Conservation (phyloP, 1,140 invertebrate genomes). For the Formica selysi region DNA sequence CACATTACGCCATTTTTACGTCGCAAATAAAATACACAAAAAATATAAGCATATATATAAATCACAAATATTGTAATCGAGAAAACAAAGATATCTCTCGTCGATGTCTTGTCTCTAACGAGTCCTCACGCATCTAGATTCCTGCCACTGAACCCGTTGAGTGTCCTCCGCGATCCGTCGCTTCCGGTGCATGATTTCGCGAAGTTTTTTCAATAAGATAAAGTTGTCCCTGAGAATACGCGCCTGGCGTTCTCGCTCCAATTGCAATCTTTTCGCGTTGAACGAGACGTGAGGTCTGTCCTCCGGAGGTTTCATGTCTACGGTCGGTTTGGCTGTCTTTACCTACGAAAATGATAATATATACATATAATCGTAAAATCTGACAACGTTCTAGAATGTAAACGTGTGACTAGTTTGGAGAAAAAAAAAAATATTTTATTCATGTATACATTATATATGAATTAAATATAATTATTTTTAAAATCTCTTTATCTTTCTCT, state of each 20-base stretch:
- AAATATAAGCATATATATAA: neutral
- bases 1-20: neutral
- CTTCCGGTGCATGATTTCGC: conserved; percentile 82
- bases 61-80: neutral
- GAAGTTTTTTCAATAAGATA: conserved; percentile 81
- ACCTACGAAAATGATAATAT: conserved; percentile 74
- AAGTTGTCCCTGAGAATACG: conserved; percentile 83
- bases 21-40: neutral
- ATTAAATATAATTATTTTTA: neutral
- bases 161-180: conserved; percentile 64
- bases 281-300: conserved; percentile 79
- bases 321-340: conserved; percentile 77
- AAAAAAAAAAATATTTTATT: neutral
- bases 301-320: conserved; percentile 81
- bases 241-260: conserved; percentile 82
- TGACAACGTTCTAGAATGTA: neutral
- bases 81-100: too few relatives aligned
- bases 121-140: conserved; percentile 79
- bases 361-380: neutral
- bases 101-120: conserved; percentile 63
- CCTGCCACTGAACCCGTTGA: conserved; percentile 74
- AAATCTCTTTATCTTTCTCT: too few relatives aligned
- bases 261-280: conserved; percentile 82
- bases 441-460: too few relatives aligned
- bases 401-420: neutral